phyloP scores from a whole-genome alignment of 2,797 vertebrate genomes.

The Pithecia hirsuta region DNA sequence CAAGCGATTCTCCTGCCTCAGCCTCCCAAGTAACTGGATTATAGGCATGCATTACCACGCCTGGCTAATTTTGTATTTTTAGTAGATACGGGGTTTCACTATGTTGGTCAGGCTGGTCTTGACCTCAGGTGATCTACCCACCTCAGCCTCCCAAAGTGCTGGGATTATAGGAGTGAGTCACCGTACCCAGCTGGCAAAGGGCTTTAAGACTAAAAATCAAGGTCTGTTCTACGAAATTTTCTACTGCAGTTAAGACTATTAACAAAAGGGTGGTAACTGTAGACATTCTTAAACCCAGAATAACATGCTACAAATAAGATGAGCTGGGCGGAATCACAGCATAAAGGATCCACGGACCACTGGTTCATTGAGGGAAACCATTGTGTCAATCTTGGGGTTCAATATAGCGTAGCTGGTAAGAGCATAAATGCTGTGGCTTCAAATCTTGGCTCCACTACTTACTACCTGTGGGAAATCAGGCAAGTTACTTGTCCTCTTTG shows the following conservation, averaged over 20 bases:
- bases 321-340: background rate
- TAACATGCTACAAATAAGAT: background rate
- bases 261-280: background rate
- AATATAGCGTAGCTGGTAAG: background rate
- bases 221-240: background rate
- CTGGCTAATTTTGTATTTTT: no score
- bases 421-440: background rate
- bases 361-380: background rate
- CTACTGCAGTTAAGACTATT: background rate
- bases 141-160: no score
- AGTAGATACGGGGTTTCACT: no score
- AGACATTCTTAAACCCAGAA: background rate
- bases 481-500: background rate
- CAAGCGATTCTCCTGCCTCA: no score
- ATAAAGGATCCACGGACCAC: background rate
- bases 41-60: no score
- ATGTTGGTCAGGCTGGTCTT: no score
- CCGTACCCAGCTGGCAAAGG: background rate
- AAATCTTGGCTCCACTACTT: background rate
- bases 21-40: no score
- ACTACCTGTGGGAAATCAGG: background rate
- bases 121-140: no score
- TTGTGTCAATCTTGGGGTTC: background rate
- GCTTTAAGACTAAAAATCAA: background rate
- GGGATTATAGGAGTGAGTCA: no score